Base-by-base conservation (phyloP, 2,888 invertebrate genomes). In the Resseliella maxima region DNA sequence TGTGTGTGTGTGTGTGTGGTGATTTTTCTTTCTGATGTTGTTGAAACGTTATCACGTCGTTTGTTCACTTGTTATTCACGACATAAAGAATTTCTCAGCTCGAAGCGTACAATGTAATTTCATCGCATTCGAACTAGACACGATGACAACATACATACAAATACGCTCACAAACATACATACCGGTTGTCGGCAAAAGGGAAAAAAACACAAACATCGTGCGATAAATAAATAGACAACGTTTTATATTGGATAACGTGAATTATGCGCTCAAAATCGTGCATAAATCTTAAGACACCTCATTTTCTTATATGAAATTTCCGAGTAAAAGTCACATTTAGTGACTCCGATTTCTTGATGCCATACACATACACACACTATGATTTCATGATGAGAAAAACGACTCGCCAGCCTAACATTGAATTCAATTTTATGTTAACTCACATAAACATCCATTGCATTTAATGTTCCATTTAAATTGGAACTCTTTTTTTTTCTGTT, bases 191-290 rank as follows among this genome's bases (percentile, higher is more conserved):
- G n/a, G n/a, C n/a, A n/a, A n/a, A n/a, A 83, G 38, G 10, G 2
- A n/a, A 18, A 83, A 64, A 3, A 21, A 10, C n/a, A 24, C 24
- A 38, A 36, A 83, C 72, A 38, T 83, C 38, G 83, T 83, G 38
- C 38, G 83, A 83, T 83, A 83, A 83, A 83, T 83, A 38, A 83
- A 83, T 83, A 83, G 83, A 83, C 83, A 38, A 6, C 83, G 72
- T 38, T 83, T 81, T 81, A 41, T 50, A 83, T 83, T 83, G 83
- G 83, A 38, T 83, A 38, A 83, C 36, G 83, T 83, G 83, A 83
- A 83, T 38, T 83, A 83, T 83, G 8, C 83, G 38, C 83, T 83
- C 10, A 8, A 83, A 24, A 18, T 38, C 24, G 83, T 38, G 83
- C 38, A 38, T 83, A 38, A 38, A 38, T 83, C 36, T 38, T 6